Percentiles rank a stretch among this genome's conserved stretches.
Conservation (phyloP, 2,113 vertebrate genomes). For the Emydura subglobosa region DNA sequence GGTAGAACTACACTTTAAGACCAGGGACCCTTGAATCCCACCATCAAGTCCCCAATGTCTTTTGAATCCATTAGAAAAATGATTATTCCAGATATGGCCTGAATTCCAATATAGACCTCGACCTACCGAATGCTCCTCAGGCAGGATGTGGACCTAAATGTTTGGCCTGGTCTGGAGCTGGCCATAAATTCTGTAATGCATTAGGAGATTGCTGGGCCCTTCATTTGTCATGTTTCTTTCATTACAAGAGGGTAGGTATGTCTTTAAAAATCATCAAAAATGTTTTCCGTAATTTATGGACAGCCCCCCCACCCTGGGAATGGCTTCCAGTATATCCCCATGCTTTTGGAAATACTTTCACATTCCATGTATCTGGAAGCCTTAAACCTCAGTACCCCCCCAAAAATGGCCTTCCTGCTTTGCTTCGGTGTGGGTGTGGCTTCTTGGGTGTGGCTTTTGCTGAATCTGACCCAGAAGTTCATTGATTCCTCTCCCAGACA, state of each 20-base stretch:
- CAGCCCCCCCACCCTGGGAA: accelerated
- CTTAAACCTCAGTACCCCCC: neutral
- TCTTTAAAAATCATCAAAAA: neutral
- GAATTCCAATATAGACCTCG: neutral
- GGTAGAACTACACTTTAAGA: neutral
- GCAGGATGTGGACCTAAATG: neutral
- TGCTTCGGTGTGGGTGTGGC: neutral
- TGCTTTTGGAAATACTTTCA: neutral
- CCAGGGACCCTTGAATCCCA: neutral
- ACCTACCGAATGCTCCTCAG: neutral
- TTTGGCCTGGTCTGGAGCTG: neutral
- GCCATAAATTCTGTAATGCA: neutral
- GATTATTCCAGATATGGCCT: neutral
- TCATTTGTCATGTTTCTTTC: too few species aligned
- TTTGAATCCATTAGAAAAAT: neutral
- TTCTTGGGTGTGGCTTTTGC: neutral
- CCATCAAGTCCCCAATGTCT: neutral
- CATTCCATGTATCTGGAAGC: neutral
- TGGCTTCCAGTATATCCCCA: neutral
- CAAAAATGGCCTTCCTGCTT: neutral
- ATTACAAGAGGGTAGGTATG: too few species aligned
- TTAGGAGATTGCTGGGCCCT: neutral
- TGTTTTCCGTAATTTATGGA: neutral
- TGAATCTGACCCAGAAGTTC: accelerated
- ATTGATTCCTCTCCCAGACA: neutral